A percentile compares a stretch with the other conserved stretches of the same genome.
phyloP scores from a whole-genome alignment of 2,113 vertebrate species.

The Lethenteron reissneri region DNA sequence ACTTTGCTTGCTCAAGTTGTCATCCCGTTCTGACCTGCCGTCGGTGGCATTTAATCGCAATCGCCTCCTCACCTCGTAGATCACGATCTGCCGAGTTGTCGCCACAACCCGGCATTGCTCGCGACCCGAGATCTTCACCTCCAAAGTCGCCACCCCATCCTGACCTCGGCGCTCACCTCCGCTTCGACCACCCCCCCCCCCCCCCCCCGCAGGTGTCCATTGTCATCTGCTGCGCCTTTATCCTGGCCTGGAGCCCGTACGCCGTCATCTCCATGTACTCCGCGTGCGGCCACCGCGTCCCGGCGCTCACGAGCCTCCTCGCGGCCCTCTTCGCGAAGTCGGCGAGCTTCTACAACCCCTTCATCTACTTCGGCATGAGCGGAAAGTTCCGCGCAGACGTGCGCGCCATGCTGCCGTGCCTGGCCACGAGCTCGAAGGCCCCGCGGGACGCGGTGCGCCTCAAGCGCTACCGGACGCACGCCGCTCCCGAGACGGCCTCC shows the following conservation, averaged over 20 bases:
- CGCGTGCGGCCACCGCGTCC: conserved; percentile 31
- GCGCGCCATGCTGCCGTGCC: conserved; percentile 25
- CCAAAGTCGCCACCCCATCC: too few relatives aligned
- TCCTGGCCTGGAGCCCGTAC: conserved; percentile 40
- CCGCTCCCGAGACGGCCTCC: too few relatives aligned
- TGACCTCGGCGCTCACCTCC: too few relatives aligned
- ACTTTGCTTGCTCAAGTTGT: too few relatives aligned
- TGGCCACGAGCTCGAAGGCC: conserved; percentile 14
- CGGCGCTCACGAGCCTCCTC: conserved; percentile 37
- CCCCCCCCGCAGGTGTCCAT: conserved; percentile 29
- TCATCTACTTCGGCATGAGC: conserved; percentile 53
- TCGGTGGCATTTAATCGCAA: too few relatives aligned
- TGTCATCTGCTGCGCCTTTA: conserved; percentile 43
- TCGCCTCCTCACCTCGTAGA: too few relatives aligned
- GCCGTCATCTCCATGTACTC: conserved; percentile 51
- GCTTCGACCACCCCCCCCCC: not conserved
- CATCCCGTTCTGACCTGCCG: too few relatives aligned
- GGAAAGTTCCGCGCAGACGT: conserved; percentile 41
- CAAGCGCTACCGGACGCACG: conserved; percentile 23
- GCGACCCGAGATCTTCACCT: too few relatives aligned
- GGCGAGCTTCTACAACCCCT: conserved; percentile 43
- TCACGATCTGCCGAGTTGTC: too few relatives aligned
- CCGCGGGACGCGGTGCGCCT: conserved; percentile 27
- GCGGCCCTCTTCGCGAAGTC: conserved; percentile 45
- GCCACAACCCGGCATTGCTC: too few relatives aligned